These are phyloP conservation scores for Sebastes iracundus DNA, from an alignment of 2,797 vertebrate species.

Conservation along the genomic window DNA sequence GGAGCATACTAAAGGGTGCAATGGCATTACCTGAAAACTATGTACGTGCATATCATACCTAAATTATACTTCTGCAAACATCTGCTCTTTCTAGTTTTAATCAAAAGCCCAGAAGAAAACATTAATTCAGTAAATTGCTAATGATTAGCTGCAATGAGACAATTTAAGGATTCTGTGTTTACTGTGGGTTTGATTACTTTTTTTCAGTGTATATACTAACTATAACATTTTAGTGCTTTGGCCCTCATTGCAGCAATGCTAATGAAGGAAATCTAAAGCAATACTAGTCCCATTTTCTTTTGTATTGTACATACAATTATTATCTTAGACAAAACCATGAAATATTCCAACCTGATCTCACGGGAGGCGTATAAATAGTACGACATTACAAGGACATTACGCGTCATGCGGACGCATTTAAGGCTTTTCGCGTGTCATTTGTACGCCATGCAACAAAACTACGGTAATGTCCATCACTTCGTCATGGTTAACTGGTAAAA, in stretches of 20 bases:
- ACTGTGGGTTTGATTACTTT: not conserved
- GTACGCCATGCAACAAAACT: too few species aligned
- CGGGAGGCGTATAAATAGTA: too few species aligned
- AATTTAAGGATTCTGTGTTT: not conserved
- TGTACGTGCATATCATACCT: not conserved
- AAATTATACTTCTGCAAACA: not conserved
- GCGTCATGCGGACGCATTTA: too few species aligned
- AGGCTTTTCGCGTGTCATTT: too few species aligned
- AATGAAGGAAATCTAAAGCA: not conserved
- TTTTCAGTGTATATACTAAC: not conserved
- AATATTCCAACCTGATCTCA: not conserved
- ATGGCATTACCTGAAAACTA: not conserved
- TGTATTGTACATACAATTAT: not conserved
- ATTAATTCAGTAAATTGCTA: not conserved
- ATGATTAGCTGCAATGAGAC: not conserved
- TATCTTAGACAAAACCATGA: not conserved
- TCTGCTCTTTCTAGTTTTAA: not conserved
- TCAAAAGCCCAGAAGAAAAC: not conserved
- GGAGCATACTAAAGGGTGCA: not conserved
- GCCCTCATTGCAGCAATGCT: too few species aligned
- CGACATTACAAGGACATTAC: too few species aligned
- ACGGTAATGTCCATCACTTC: too few species aligned
- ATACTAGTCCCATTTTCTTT: not conserved
- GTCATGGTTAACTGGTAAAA: too few species aligned
- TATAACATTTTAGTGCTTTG: not conserved